Evolutionary conservation across 2,113 vertebrate species (phyloP).

Genomic region (Propithecus coquereli): DNA sequence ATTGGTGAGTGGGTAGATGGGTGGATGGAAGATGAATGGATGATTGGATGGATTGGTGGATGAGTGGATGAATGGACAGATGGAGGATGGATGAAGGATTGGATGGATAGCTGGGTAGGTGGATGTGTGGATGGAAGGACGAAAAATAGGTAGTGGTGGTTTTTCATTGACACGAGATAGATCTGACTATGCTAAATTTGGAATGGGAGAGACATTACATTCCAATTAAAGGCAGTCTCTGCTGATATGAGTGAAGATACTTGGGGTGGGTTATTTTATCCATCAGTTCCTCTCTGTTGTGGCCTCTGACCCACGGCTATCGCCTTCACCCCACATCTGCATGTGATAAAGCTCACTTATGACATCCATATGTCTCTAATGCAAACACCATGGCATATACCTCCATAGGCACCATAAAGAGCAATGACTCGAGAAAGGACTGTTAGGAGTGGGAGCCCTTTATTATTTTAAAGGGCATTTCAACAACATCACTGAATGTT

Average conservation of each 20-base stretch:
- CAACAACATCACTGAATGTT: accelerated
- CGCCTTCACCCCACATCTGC: background rate
- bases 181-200: background rate
- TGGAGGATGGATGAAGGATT: background rate
- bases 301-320: background rate
- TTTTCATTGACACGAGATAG: background rate
- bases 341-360: background rate
- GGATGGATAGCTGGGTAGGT: background rate
- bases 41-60: background rate
- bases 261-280: background rate
- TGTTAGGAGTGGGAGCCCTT: background rate
- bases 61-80: background rate
- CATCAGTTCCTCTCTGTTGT: background rate
- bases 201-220: background rate
- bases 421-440: slow-evolving; percentile 25
- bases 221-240: background rate
- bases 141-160: background rate
- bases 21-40: background rate
- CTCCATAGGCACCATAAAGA: background rate
- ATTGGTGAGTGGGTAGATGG: background rate
- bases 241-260: background rate
- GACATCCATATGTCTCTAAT: background rate
- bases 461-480: slow-evolving; percentile 18
- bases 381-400: background rate
- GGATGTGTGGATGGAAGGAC: background rate